Base-by-base conservation (phyloP, 2,888 invertebrate genomes). In the Nemoura dubitans region DNA sequence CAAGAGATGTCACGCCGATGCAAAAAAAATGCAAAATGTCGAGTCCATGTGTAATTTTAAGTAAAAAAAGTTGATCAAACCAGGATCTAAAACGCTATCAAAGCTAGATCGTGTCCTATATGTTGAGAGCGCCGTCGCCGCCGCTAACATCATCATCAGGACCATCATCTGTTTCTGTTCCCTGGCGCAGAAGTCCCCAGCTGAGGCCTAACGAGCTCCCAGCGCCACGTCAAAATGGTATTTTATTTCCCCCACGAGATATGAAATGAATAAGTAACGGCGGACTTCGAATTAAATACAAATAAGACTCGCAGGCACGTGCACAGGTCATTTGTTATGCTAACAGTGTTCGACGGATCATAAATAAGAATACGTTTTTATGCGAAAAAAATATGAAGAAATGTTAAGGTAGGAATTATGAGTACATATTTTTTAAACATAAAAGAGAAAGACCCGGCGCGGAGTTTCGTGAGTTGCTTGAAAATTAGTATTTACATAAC, bases 291-390 rank as follows among this genome's bases (percentile, higher is more conserved):
- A 59, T 59, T 59, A 36, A 36, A 36, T 36, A 59, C 59, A 59
- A 59, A 59, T 59, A 59, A 27, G 28, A 78, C 21, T 78, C 28
- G 26, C 6, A 82, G 83, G 43, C 83, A 83, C 83, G 83, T 83
- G 83, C 27, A 83, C 30, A 21, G 26, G 83, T 83, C 36, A 83
- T 83, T 83, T 83, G 83, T 83, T n/a, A 83, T 36, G 42, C 43
- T 42, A 42, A 42, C 26, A 83, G 30, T 36, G 26, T 42, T 83
- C 43, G 83, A 30, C 21, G 29, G 83, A 83, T 26, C 78, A 78
- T 78, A 78, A 78, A 78, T 78, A 78, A 27, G 28, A 78, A 14
- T 78, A 16, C 16, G 26, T 14, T 78, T 21, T 78, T 78, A 28
- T 78, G 78, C 78, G 14, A 28, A 78, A 78, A 78, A 78, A 78